A percentile compares a stretch with the other conserved stretches of the same genome.
phyloP scores from a whole-genome alignment of 2,797 vertebrate genomes.

The Hylomyscus alleni region DNA sequence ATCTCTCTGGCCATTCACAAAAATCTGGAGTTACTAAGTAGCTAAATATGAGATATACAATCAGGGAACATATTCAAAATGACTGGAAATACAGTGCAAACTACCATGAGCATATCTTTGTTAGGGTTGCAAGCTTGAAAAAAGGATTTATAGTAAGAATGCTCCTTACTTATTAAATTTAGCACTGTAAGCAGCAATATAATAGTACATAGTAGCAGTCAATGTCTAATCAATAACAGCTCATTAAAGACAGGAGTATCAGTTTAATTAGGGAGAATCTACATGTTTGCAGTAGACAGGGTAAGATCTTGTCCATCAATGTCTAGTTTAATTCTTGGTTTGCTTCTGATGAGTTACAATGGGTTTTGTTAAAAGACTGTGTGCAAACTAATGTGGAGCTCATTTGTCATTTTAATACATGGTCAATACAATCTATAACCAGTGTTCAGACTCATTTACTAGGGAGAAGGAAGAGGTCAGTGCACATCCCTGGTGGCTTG shows the following conservation, averaged over 20 bases:
- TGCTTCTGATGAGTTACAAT: constrained; percentile 80
- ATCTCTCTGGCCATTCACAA: not conserved
- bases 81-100: not conserved
- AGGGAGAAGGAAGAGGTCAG: constrained; percentile 84
- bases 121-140: not conserved
- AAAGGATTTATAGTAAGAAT: constrained; percentile 44
- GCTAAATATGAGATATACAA: not conserved
- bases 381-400: constrained; percentile 86
- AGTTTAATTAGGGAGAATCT: constrained; percentile 75
- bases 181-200: constrained; percentile 19
- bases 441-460: constrained; percentile 85
- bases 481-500: constrained; percentile 68
- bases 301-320: constrained; percentile 87
- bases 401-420: constrained; percentile 87
- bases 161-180: constrained; percentile 42
- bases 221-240: constrained; percentile 76
- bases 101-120: not conserved
- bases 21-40: constrained; percentile 33
- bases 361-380: constrained; percentile 73
- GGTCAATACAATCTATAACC: constrained; percentile 85
- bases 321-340: constrained; percentile 80
- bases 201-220: constrained; percentile 70
- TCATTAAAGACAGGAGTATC: constrained; percentile 75
- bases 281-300: constrained; percentile 70
- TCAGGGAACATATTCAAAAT: constrained; percentile 42